Conservation (phyloP, 2,113 vertebrate species). For the Ahaetulla prasina region DNA sequence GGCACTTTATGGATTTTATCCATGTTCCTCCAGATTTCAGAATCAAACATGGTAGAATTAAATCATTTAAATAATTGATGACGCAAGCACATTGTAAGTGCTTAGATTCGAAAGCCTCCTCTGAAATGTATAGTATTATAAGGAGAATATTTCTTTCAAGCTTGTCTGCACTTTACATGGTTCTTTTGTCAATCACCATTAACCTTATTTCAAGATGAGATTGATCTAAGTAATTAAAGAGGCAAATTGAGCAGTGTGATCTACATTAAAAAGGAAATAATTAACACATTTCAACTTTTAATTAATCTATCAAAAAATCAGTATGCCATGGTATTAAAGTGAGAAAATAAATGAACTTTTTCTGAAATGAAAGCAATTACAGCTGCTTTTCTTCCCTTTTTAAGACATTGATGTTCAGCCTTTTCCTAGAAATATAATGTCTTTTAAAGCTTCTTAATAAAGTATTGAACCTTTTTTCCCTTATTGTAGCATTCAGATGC, state of each 20-base stretch:
- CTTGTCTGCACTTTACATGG: neutral
- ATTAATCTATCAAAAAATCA: conserved; percentile 56
- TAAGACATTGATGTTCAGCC: conserved; percentile 48
- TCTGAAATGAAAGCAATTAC: conserved; percentile 30
- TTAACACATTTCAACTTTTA: conserved; percentile 54
- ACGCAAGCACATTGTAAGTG: neutral
- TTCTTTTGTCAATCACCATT: conserved; percentile 9
- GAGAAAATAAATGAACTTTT: conserved; percentile 40
- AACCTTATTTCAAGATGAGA: conserved; percentile 46
- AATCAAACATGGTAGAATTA: neutral
- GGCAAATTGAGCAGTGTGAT: conserved; percentile 25
- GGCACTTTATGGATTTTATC: neutral
- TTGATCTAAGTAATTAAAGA: conserved; percentile 41
- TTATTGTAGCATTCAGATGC: conserved; percentile 4
- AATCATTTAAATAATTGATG: neutral
- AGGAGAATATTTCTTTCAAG: neutral
- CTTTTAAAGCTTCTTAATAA: conserved; percentile 29
- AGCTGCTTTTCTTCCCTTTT: conserved; percentile 24
- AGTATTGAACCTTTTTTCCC: conserved; percentile 37
- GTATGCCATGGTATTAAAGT: conserved; percentile 30
- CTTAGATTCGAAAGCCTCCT: neutral
- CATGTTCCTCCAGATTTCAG: neutral
- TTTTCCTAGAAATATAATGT: conserved; percentile 17
- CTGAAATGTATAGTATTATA: neutral
- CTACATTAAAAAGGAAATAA: conserved; percentile 36